Conservation (phyloP, 2,113 vertebrate species). For the Ptychochromis oligacanthus region DNA sequence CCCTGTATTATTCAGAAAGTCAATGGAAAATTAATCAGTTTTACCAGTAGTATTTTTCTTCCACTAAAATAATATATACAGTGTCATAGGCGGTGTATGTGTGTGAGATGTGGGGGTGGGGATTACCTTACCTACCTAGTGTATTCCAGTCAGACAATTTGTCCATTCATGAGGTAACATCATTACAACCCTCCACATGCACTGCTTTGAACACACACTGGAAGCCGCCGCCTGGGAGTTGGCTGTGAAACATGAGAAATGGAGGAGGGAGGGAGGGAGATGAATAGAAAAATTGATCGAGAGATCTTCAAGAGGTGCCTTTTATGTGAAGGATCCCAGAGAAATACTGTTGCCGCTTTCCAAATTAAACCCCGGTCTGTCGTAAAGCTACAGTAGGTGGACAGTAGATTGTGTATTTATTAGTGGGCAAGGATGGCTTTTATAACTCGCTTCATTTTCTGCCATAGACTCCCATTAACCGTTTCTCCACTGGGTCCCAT, state of each 20-base stretch:
- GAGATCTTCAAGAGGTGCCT: conserved; percentile 35
- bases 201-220: conserved; percentile 51
- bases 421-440: background rate
- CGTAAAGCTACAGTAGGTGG: conserved; percentile 1
- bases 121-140: conserved; percentile 14
- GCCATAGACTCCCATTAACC: conserved; percentile 1
- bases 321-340: conserved; percentile 33
- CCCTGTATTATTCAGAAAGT: background rate
- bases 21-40: background rate
- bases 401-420: conserved; percentile 4
- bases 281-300: conserved; percentile 65
- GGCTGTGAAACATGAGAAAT: conserved; percentile 61
- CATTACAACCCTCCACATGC: conserved; percentile 47
- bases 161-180: conserved; percentile 68
- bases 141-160: conserved; percentile 57
- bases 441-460: conserved; percentile 1
- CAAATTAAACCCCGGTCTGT: conserved; percentile 25
- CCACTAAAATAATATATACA: background rate
- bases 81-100: background rate
- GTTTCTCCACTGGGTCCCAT: background rate
- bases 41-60: background rate
- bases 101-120: background rate
- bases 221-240: conserved; percentile 55
- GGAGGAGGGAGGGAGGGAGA: conserved; percentile 20
- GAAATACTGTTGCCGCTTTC: conserved; percentile 30